These are phyloP conservation scores for Rotaria magnacalcarata DNA, from an alignment of 2,888 invertebrate species.

Conservation along the genomic window DNA sequence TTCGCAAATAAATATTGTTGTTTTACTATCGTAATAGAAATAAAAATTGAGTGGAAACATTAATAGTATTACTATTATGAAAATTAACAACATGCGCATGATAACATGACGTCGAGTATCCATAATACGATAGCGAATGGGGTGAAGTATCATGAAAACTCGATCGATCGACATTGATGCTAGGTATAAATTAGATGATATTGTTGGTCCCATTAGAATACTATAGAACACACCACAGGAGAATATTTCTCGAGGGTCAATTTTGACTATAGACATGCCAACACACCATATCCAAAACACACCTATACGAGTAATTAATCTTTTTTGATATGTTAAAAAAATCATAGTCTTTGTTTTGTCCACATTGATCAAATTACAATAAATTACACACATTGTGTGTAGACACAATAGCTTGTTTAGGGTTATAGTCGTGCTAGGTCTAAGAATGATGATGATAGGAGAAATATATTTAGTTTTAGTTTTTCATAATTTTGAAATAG, in stretches of 20 bases:
- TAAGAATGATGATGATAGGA: neutral
- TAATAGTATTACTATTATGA: neutral
- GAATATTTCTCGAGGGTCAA: neutral
- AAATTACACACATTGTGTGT: too few relatives aligned
- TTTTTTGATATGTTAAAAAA: too few relatives aligned
- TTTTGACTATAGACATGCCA: neutral
- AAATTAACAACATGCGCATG: neutral
- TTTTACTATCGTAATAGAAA: neutral
- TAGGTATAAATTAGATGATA: neutral
- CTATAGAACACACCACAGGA: neutral
- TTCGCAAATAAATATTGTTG: neutral
- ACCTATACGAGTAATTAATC: neutral
- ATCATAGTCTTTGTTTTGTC: too few relatives aligned
- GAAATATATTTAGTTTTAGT: neutral
- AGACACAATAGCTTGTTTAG: too few relatives aligned
- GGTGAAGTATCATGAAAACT: neutral
- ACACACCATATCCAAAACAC: neutral
- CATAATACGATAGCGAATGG: neutral
- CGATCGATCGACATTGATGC: neutral
- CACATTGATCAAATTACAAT: too few relatives aligned
- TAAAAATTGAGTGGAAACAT: slow-evolving; percentile 2
- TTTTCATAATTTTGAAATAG: neutral
- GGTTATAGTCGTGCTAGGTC: too few relatives aligned
- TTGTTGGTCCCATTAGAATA: neutral
- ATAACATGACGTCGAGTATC: neutral